These are phyloP conservation scores for Lamproptera curius DNA, from an alignment of 2,888 invertebrate genomes.

Conservation along the genomic window DNA sequence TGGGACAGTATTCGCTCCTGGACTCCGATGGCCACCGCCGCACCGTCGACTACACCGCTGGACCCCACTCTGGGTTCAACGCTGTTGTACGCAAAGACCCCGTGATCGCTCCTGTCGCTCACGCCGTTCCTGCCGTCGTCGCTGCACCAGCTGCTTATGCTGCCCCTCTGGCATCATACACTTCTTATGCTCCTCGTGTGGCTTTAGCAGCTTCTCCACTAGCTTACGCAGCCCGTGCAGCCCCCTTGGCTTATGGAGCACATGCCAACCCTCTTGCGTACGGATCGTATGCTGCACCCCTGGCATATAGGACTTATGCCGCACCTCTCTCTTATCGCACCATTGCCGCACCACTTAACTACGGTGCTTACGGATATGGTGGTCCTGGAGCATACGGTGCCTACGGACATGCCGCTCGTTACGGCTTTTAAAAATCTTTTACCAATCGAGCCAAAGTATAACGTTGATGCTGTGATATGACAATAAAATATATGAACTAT, in stretches of 20 bases:
- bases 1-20: conserved; percentile 73
- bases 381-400: conserved; percentile 35
- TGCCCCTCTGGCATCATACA: conserved; percentile 18
- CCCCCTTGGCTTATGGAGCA: conserved; percentile 26
- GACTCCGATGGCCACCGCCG: conserved; percentile 81
- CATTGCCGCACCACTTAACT: neutral
- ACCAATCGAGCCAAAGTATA: conserved; percentile 5
- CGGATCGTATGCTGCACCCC: conserved; percentile 18
- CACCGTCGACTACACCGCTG: conserved; percentile 80
- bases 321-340: conserved; percentile 24
- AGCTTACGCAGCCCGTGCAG: conserved; percentile 26
- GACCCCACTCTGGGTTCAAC: conserved; percentile 76
- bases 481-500: conserved; percentile 2
- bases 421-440: conserved; percentile 25
- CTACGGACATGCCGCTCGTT: conserved; percentile 31
- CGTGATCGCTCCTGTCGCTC: conserved; percentile 37
- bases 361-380: conserved; percentile 31
- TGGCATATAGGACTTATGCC: conserved; percentile 23
- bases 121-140: conserved; percentile 43
- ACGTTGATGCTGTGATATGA: conserved; percentile 1
- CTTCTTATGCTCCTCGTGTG: conserved; percentile 28
- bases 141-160: conserved; percentile 38
- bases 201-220: conserved; percentile 31
- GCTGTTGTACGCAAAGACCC: conserved; percentile 76
- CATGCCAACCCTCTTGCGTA: conserved; percentile 32